Evolutionary conservation across 1,140 invertebrate genomes (phyloP), one percentile per base, ranked within the genome.

Genomic region (Dysdera silvatica): DNA sequence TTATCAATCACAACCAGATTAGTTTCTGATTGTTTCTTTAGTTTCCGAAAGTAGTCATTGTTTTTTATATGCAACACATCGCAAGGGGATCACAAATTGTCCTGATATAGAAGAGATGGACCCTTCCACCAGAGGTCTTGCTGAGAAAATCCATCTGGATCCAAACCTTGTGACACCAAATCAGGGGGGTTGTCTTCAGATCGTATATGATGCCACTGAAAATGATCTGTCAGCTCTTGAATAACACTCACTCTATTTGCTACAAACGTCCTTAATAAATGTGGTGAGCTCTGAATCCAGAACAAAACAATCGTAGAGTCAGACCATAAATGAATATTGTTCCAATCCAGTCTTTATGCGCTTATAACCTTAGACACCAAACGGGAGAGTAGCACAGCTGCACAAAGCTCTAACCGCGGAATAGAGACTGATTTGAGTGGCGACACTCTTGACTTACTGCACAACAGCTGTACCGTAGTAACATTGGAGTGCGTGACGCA

Each of bases 371-470:
- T n/a, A n/a, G n/a, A n/a, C n/a, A n/a, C n/a, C n/a, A n/a, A n/a
- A n/a, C n/a, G n/a, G n/a, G n/a, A n/a, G n/a, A n/a, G n/a, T n/a
- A n/a, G n/a, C n/a, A n/a, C n/a, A n/a, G n/a, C n/a, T n/a, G n/a
- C n/a, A n/a, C n/a, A n/a, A n/a, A n/a, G n/a, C n/a, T n/a, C n/a
- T n/a, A n/a, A n/a, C n/a, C n/a, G n/a, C n/a, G 62, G 37, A 3
- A 64, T 14, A 16, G 66, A 24, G 3, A 68, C 14, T 32, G 28
- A 28, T 26, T 68, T 52, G 20, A 37, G 40, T 14, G 67, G 66
- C 4, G 66, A 57, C 6, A 68, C 41, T 32, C 66, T 31, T 6
- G 65, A 37, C 41, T 64, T 68, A 26, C 58, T 33, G 28, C 29
- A 54, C 3, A 68, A 1, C 3, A 68, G 51, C 24, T 54, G 8